Conservation (phyloP, 2,113 vertebrate genomes). For the Lichenostomus cassidix region DNA sequence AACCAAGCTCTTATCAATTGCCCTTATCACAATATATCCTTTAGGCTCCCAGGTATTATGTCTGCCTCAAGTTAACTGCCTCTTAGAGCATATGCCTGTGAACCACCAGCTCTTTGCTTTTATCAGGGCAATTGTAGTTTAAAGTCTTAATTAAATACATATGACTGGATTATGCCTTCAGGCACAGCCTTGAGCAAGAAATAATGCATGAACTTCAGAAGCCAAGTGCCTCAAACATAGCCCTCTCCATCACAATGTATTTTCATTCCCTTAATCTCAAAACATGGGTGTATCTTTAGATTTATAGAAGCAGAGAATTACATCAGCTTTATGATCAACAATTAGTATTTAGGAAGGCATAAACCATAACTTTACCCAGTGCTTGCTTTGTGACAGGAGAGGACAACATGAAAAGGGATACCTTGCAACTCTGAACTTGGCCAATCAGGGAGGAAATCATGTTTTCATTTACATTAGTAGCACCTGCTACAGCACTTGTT, state of each 20-base stretch:
- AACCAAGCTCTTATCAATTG: not conserved
- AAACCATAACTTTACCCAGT: not conserved
- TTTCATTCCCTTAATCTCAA: slow-evolving; percentile 20
- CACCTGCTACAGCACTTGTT: not conserved
- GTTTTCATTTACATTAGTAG: not conserved
- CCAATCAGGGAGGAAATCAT: not conserved
- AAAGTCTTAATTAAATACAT: slow-evolving; percentile 27
- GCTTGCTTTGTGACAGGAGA: not conserved
- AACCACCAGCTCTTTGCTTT: not conserved
- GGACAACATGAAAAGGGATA: not conserved
- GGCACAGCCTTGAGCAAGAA: not conserved
- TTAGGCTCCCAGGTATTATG: not conserved
- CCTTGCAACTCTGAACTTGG: not conserved
- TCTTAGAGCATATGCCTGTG: not conserved
- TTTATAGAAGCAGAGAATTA: not conserved
- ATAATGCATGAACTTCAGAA: not conserved
- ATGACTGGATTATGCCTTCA: not conserved
- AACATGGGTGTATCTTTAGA: not conserved
- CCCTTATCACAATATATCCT: not conserved
- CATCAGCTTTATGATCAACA: not conserved
- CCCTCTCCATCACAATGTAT: not conserved
- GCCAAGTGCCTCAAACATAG: not conserved
- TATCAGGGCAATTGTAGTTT: not conserved
- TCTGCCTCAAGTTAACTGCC: not conserved
- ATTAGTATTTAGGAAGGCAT: not conserved